Conservation (phyloP, 2,113 vertebrate genomes). For the Upupa epops region DNA sequence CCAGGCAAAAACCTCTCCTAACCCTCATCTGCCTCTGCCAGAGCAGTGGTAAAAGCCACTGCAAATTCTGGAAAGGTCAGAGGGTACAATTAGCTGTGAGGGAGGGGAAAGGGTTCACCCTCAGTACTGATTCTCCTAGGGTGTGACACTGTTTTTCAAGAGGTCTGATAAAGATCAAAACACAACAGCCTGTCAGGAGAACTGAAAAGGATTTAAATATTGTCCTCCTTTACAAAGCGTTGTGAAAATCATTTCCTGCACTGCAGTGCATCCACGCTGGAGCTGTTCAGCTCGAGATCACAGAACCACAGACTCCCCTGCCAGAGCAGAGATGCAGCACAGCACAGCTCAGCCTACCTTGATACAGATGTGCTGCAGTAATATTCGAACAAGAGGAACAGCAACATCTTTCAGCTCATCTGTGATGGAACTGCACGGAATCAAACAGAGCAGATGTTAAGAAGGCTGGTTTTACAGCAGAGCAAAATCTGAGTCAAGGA, state of each 20-base stretch:
- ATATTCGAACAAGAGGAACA: conserved; percentile 80
- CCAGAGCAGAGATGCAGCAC: neutral
- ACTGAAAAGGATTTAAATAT: neutral
- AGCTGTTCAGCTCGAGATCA: neutral
- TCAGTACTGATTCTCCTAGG: neutral
- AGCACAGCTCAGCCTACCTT: conserved; percentile 77
- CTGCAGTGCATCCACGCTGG: accelerated
- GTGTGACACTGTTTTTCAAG: neutral
- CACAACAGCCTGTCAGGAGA: neutral
- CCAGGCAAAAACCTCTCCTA: neutral
- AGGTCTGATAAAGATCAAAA: neutral
- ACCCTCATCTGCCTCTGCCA: neutral
- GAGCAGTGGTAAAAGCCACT: neutral
- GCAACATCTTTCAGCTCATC: conserved; percentile 80
- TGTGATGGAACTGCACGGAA: conserved; percentile 79
- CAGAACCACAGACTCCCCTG: no score
- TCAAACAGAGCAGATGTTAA: neutral
- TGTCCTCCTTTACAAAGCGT: neutral
- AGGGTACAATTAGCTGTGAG: neutral
- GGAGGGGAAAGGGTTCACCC: neutral
- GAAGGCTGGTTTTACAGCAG: neutral
- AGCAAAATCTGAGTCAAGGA: neutral
- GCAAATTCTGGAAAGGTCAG: neutral
- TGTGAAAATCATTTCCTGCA: neutral
- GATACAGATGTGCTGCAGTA: conserved; percentile 90